Percentiles rank a stretch among this genome's conserved stretches.
Evolutionary conservation across 2,113 vertebrate species (phyloP).

Genomic region (Melanerpes formicivorus): DNA sequence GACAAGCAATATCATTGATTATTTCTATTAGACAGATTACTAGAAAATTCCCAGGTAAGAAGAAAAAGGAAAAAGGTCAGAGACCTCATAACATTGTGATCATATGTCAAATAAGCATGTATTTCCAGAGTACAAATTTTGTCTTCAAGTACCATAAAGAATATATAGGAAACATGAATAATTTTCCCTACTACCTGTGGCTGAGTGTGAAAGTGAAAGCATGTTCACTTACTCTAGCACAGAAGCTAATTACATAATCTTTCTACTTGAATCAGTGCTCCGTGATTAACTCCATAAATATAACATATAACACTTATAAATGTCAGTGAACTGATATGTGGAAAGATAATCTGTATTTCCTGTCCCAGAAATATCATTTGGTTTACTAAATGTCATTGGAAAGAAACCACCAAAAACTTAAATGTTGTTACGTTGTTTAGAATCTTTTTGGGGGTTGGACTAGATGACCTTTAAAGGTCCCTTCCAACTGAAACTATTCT

Average conservation of each 20-base stretch:
- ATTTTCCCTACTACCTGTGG: not conserved
- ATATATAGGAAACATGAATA: not conserved
- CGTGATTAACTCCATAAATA: not conserved
- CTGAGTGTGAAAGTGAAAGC: not conserved
- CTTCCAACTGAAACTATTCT: not conserved
- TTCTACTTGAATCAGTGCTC: not conserved
- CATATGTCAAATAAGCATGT: not conserved
- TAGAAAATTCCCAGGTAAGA: not conserved
- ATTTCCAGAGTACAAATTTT: not conserved
- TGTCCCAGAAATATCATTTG: not conserved
- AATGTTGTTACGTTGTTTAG: not conserved
- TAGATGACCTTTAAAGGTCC: not conserved
- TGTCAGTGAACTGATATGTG: not conserved
- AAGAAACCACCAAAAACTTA: not conserved
- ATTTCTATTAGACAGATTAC: conserved; percentile 6
- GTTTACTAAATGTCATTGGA: not conserved
- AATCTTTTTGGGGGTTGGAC: too few species aligned
- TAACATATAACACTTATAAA: not conserved
- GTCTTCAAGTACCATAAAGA: not conserved
- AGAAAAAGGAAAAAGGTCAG: not conserved
- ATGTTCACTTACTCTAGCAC: not conserved
- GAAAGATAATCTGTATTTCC: not conserved
- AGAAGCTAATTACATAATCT: not conserved
- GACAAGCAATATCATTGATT: not conserved
- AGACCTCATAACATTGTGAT: not conserved